Conservation (phyloP, 53 echinoderm and acorn worm genomes). For the Echinarachnius parma region DNA sequence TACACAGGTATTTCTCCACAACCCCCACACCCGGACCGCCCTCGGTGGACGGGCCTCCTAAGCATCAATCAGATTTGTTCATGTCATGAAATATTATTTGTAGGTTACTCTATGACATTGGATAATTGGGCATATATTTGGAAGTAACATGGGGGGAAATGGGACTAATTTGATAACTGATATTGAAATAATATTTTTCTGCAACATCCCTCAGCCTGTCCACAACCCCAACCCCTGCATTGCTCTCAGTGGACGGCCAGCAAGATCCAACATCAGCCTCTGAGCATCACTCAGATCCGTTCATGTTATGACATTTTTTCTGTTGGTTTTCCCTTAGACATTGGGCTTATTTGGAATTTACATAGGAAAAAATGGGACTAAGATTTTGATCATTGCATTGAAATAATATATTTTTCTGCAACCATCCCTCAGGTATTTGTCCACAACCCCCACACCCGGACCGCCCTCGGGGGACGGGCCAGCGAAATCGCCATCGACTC, state of each 20-base stretch:
- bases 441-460: slow-evolving; percentile 86
- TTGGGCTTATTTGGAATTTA: background rate
- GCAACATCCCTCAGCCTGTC: too few relatives aligned
- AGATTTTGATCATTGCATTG: background rate
- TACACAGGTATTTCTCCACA: slow-evolving; percentile 93
- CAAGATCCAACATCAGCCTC: too few relatives aligned
- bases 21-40: slow-evolving; percentile 70
- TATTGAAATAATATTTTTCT: too few relatives aligned
- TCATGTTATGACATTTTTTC: slow-evolving; percentile 1
- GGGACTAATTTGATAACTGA: too few relatives aligned
- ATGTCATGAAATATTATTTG: too few relatives aligned
- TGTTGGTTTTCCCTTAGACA: background rate
- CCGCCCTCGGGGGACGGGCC: slow-evolving; percentile 61
- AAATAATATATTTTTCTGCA: background rate
- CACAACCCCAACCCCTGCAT: too few relatives aligned
- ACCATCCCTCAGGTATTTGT: slow-evolving; percentile 73
- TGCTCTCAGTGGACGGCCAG: too few relatives aligned
- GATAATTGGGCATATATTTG: too few relatives aligned
- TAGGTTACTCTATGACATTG: too few relatives aligned
- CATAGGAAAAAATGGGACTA: background rate
- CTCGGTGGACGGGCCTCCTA: slow-evolving; percentile 72
- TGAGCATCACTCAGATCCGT: too few relatives aligned
- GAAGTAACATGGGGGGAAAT: too few relatives aligned
- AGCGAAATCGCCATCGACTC: slow-evolving; percentile 76
- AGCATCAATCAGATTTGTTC: slow-evolving; percentile 53